These are phyloP conservation scores for Criorhina ranunculi DNA, from an alignment of 2,888 invertebrate species.

Conservation along the genomic window DNA sequence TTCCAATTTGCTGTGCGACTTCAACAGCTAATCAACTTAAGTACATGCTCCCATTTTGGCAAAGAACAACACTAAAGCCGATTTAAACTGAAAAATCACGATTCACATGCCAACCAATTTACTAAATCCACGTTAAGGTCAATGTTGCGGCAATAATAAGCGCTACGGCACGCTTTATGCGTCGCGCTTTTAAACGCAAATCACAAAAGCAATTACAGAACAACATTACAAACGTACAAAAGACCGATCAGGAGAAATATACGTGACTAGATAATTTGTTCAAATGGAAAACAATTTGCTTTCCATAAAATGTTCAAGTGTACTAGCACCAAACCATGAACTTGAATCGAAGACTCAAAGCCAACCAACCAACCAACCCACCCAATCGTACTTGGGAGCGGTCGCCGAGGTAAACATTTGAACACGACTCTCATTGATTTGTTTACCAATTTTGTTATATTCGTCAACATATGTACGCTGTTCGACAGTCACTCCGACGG, in stretches of 20 bases:
- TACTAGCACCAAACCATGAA: constrained; percentile 26
- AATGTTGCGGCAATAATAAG: constrained; percentile 1
- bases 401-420: not conserved
- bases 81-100: not conserved
- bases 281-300: constrained; percentile 49
- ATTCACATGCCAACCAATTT: not conserved
- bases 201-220: constrained; percentile 34
- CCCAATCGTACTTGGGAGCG: constrained; percentile 28
- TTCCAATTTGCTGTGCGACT: too few relatives aligned
- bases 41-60: too few relatives aligned
- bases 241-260: constrained; percentile 2
- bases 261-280: constrained; percentile 52
- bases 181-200: constrained; percentile 7
- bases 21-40: too few relatives aligned
- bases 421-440: constrained; percentile 43
- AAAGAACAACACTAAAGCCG: not conserved
- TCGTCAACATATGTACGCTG: constrained; percentile 38
- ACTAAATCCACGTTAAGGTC: constrained; percentile 1
- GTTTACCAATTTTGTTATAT: constrained; percentile 23
- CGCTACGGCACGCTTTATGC: not conserved
- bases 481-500: not conserved
- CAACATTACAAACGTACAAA: constrained; percentile 4
- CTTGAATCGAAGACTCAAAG: constrained; percentile 45
- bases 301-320: constrained; percentile 7
- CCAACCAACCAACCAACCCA: not conserved